Evolutionary conservation across 2,888 invertebrate genomes (phyloP).

Genomic region (Hydroisotoma schaefferi): DNA sequence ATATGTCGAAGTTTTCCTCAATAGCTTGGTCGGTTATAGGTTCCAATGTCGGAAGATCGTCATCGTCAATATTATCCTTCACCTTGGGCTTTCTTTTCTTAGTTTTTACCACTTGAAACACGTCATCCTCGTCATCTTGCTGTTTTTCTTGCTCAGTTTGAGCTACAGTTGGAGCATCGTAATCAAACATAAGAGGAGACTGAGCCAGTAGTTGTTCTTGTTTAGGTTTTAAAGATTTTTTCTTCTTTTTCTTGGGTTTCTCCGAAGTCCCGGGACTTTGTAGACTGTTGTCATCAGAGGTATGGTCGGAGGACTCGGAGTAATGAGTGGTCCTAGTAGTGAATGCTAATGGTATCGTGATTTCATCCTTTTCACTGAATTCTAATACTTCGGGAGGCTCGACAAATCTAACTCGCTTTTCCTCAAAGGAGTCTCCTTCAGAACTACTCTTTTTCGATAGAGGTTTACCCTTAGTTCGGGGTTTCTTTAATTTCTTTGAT

Average conservation of each 20-base stretch:
- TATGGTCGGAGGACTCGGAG: background rate
- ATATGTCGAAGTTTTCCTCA: background rate
- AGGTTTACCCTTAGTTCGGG: background rate
- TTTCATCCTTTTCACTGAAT: background rate
- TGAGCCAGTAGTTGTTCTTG: background rate
- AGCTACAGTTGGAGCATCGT: background rate
- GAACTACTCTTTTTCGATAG: background rate
- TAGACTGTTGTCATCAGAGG: conserved; percentile 2
- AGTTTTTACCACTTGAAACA: conserved; percentile 7
- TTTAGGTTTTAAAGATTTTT: background rate
- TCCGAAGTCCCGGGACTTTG: background rate
- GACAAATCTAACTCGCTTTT: conserved; percentile 27
- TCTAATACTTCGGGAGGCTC: conserved; percentile 7
- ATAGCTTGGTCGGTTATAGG: background rate
- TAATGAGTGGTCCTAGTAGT: too few relatives aligned
- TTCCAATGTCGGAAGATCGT: conserved; percentile 11
- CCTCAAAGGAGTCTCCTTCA: conserved; percentile 16
- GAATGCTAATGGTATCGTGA: background rate
- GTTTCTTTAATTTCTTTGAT: background rate
- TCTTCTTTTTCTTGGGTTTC: conserved; percentile 8
- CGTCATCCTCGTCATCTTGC: conserved; percentile 10
- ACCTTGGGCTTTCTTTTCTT: background rate
- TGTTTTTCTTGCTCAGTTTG: background rate
- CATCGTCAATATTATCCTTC: conserved; percentile 3
- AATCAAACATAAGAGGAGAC: conserved; percentile 12